A percentile compares a stretch with the other conserved stretches of the same genome.
Evolutionary conservation across 2,797 vertebrate species (phyloP).

Genomic region (Acanthurus leucopareius): DNA sequence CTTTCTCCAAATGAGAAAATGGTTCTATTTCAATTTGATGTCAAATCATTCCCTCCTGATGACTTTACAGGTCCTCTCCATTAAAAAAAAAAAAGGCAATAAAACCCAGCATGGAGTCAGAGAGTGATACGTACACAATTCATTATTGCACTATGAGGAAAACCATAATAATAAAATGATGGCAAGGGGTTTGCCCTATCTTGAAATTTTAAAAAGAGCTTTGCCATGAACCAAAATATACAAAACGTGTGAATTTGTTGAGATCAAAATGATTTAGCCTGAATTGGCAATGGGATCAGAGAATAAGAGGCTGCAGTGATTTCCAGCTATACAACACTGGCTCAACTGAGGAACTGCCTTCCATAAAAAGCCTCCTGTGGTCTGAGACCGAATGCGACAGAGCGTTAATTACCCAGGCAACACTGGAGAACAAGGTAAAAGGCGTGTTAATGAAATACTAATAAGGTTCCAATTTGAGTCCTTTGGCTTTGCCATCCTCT

Average conservation of each 20-base stretch:
- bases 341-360: slow-evolving; percentile 53
- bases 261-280: slow-evolving; percentile 31
- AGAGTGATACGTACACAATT: slow-evolving; percentile 39
- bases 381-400: slow-evolving; percentile 60
- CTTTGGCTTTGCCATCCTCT: slow-evolving; percentile 73
- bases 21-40: slow-evolving; percentile 32
- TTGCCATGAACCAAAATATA: slow-evolving; percentile 30
- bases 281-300: slow-evolving; percentile 22
- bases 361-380: slow-evolving; percentile 69
- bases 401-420: slow-evolving; percentile 82
- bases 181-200: slow-evolving; percentile 37
- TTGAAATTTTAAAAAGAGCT: slow-evolving; percentile 28
- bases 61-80: slow-evolving; percentile 43
- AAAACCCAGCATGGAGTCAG: slow-evolving; percentile 42
- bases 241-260: slow-evolving; percentile 1
- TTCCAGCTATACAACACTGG: slow-evolving; percentile 46
- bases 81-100: slow-evolving; percentile 27
- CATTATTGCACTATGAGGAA: slow-evolving; percentile 40
- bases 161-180: slow-evolving; percentile 41
- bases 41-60: slow-evolving; percentile 33
- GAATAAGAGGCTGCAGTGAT: slow-evolving; percentile 41
- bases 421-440: slow-evolving; percentile 83
- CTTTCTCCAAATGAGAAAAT: slow-evolving; percentile 39
- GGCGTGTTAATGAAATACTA: slow-evolving; percentile 86
- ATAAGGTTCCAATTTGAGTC: slow-evolving; percentile 82